phyloP scores from a whole-genome alignment of 2,888 invertebrate genomes.

The Slavum lentiscoides region DNA sequence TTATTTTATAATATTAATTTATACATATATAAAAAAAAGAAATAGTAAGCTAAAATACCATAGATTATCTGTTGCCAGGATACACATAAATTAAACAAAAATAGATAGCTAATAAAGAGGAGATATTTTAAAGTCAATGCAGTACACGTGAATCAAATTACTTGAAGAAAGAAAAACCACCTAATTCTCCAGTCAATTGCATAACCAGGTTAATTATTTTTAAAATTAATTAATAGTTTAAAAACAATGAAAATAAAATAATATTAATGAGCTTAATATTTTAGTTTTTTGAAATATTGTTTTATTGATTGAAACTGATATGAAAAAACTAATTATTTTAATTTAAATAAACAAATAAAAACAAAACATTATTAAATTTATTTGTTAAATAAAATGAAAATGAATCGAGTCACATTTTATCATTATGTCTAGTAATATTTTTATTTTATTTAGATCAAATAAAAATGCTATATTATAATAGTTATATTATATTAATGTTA shows the following conservation, averaged over 20 bases:
- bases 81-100: constrained; percentile 11
- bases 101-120: background rate
- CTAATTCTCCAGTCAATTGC: constrained; percentile 7
- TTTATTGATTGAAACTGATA: background rate
- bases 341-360: no score
- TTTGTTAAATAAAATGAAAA: no score
- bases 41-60: background rate
- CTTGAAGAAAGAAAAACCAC: background rate
- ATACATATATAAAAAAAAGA: background rate
- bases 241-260: background rate
- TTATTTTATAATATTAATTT: background rate
- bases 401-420: no score
- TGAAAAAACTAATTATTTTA: no score
- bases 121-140: background rate
- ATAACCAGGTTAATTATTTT: constrained; percentile 12
- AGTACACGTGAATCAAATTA: background rate
- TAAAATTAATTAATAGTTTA: background rate
- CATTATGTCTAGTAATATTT: no score
- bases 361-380: no score
- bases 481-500: no score
- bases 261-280: background rate
- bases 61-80: constrained; percentile 6
- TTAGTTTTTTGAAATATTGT: background rate
- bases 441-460: no score
- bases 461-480: no score